phyloP scores from a whole-genome alignment of 2,797 vertebrate species.

The Periparus ater region DNA sequence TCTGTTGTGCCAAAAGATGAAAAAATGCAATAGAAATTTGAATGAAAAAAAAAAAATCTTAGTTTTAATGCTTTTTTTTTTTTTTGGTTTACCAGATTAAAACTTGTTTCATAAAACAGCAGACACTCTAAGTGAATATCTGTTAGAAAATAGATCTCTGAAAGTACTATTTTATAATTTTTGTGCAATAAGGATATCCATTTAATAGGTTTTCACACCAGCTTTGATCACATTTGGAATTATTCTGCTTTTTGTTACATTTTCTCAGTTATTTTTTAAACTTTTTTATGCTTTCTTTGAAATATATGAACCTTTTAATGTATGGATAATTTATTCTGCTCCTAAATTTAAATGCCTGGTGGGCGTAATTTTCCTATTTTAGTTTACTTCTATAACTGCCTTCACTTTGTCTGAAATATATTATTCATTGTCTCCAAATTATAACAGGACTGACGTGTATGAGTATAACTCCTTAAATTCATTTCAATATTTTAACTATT shows the following conservation, averaged over 20 bases:
- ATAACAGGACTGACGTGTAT: slow-evolving; percentile 61
- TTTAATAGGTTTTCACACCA: slow-evolving; percentile 66
- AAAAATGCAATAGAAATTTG: neutral
- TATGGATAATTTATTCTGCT: slow-evolving; percentile 78
- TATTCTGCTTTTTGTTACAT: slow-evolving; percentile 72
- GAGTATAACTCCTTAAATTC: slow-evolving; percentile 62
- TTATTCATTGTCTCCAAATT: slow-evolving; percentile 78
- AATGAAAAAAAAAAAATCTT: neutral
- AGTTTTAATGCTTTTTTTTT: neutral
- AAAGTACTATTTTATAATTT: slow-evolving; percentile 43
- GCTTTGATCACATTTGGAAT: slow-evolving; percentile 72
- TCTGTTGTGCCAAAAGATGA: neutral
- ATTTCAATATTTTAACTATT: slow-evolving; percentile 76
- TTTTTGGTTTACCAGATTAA: slow-evolving; percentile 47
- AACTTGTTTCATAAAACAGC: slow-evolving; percentile 56
- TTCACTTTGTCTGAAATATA: slow-evolving; percentile 76
- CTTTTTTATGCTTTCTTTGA: slow-evolving; percentile 70
- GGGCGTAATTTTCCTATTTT: slow-evolving; percentile 76
- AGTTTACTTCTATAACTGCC: slow-evolving; percentile 72
- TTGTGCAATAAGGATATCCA: slow-evolving; percentile 52
- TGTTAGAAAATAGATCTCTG: neutral
- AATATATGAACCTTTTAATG: slow-evolving; percentile 76
- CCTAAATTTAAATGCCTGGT: slow-evolving; percentile 76
- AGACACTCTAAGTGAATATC: neutral
- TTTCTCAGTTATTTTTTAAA: slow-evolving; percentile 68